Percentiles rank a stretch among this genome's conserved stretches.
phyloP scores from a whole-genome alignment of 2,888 invertebrate genomes.

The Drosophila dives region DNA sequence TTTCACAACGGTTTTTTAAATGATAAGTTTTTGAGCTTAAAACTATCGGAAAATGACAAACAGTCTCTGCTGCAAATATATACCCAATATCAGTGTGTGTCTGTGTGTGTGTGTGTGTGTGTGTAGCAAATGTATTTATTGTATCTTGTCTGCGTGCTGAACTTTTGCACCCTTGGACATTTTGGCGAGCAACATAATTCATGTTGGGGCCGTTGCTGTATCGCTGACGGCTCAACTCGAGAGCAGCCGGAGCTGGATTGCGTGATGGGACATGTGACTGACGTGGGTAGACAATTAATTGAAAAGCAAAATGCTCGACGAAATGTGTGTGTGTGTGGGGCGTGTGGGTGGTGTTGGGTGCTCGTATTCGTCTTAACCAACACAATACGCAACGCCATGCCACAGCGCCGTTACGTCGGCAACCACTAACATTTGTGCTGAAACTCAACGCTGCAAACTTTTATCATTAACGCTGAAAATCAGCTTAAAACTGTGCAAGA shows the following conservation, averaged over 20 bases:
- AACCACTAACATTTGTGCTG: constrained; percentile 23
- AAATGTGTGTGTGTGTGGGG: background rate
- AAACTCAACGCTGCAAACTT: constrained; percentile 65
- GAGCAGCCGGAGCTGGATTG: constrained; percentile 15
- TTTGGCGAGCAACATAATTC: constrained; percentile 51
- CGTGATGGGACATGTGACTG: constrained; percentile 63
- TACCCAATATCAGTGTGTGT: background rate
- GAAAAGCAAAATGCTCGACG: constrained; percentile 54
- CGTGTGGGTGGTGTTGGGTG: background rate
- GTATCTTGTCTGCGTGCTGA: constrained; percentile 22
- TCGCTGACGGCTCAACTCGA: constrained; percentile 13
- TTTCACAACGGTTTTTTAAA: background rate
- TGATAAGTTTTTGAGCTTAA: background rate
- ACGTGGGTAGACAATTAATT: constrained; percentile 77
- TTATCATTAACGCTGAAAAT: constrained; percentile 73
- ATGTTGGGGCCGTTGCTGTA: constrained; percentile 39
- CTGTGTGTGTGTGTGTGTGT: background rate
- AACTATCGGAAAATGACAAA: background rate
- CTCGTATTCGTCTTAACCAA: constrained; percentile 13
- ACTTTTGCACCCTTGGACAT: constrained; percentile 41
- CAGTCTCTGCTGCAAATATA: background rate
- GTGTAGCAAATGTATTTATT: constrained; percentile 8
- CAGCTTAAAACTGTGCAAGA: constrained; percentile 66
- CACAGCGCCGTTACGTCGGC: background rate
- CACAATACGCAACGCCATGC: background rate